Conservation (phyloP, 2,113 vertebrate species). For the Typhlomys cinereus region DNA sequence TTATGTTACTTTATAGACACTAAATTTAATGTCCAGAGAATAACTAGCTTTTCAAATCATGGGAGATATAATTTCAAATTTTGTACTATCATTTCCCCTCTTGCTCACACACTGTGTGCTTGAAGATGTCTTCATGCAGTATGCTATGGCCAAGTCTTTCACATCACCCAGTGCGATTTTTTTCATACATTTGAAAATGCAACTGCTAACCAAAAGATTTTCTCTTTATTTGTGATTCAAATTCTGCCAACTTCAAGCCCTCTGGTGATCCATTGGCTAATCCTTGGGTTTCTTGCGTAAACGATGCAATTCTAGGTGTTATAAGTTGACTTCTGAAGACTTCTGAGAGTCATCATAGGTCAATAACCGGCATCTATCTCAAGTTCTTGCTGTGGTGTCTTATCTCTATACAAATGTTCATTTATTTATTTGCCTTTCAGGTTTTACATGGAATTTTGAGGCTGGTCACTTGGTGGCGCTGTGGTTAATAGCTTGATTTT, state of each 20-base stretch:
- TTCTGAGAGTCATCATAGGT: background rate
- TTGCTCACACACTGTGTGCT: slow-evolving; percentile 9
- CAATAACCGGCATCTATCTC: background rate
- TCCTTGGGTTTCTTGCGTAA: background rate
- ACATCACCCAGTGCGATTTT: background rate
- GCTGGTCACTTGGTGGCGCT: slow-evolving; percentile 85
- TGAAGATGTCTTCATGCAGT: background rate
- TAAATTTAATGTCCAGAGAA: background rate
- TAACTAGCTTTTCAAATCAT: background rate
- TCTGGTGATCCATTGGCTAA: background rate
- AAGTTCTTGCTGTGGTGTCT: background rate
- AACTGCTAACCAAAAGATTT: slow-evolving; percentile 26
- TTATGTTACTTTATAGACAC: background rate
- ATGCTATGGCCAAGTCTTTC: background rate
- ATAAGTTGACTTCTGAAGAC: background rate
- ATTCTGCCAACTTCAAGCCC: background rate
- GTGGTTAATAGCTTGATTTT: slow-evolving; percentile 75
- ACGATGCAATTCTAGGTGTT: background rate
- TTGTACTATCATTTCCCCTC: background rate
- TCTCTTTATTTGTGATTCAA: slow-evolving; percentile 39
- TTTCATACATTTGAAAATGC: background rate
- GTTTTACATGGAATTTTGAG: slow-evolving; percentile 41
- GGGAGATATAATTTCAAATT: background rate
- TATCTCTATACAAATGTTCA: background rate
- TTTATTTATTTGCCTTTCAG: background rate